These are phyloP conservation scores for Gymnorhina tibicen DNA, from an alignment of 2,113 vertebrate genomes.

Conservation along the genomic window DNA sequence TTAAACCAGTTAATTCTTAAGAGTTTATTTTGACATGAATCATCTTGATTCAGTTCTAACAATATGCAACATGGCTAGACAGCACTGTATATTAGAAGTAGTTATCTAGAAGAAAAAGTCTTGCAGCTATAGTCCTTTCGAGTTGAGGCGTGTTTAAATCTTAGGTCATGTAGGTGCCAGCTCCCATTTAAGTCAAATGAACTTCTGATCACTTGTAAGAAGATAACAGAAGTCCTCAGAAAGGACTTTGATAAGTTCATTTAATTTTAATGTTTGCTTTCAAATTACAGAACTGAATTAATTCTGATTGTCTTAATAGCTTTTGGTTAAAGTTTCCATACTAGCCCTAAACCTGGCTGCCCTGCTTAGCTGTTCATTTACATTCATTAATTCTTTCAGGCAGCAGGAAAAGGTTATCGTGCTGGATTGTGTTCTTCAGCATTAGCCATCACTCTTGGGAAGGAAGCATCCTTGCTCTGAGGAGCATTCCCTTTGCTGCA, in stretches of 20 bases:
- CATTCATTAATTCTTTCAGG: neutral
- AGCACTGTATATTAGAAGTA: neutral
- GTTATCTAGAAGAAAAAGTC: neutral
- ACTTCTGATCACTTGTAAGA: neutral
- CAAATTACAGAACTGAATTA: neutral
- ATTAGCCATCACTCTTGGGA: neutral
- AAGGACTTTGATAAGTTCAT: neutral
- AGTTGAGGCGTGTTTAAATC: neutral
- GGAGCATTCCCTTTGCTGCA: neutral
- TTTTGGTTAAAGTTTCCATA: neutral
- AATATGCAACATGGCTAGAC: rapidly evolving
- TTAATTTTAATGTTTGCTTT: neutral
- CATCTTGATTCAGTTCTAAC: neutral
- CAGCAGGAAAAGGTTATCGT: neutral
- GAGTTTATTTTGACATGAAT: neutral
- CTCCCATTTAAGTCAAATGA: neutral
- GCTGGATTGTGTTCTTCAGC: neutral
- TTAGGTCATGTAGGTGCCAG: neutral
- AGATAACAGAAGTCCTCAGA: neutral
- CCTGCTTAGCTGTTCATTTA: neutral
- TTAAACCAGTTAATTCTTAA: neutral
- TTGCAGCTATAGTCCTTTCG: neutral
- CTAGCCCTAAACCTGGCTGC: neutral
- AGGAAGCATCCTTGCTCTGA: neutral
- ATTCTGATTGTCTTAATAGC: neutral